Evolutionary conservation across 2,797 vertebrate species (phyloP).

Genomic region (Melanotaenia pygmaea): DNA sequence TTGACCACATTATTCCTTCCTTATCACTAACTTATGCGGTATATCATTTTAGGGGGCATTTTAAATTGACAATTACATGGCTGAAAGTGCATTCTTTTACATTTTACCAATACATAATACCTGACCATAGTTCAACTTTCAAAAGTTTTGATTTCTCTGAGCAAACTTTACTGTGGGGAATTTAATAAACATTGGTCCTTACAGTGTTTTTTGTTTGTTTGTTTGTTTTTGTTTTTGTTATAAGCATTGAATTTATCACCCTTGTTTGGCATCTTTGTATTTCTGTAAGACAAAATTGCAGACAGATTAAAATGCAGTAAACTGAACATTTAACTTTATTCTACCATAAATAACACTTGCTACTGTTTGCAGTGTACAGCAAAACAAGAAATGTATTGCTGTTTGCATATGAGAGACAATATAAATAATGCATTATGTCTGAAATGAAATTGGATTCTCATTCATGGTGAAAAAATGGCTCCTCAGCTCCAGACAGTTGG

Average conservation of each 20-base stretch:
- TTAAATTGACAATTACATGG: conserved; percentile 17
- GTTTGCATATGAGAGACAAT: conserved; percentile 66
- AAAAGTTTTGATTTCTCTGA: conserved; percentile 11
- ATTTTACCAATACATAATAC: not conserved
- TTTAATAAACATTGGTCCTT: conserved; percentile 17
- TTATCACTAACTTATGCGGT: conserved; percentile 37
- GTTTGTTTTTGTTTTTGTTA: not conserved
- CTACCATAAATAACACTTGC: conserved; percentile 42
- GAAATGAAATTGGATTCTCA: conserved; percentile 69
- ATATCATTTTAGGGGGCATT: conserved; percentile 12
- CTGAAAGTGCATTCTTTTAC: conserved; percentile 14
- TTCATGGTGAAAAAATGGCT: conserved; percentile 41
- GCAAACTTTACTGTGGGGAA: conserved; percentile 17
- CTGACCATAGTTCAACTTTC: conserved; percentile 11
- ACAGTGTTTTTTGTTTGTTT: conserved; percentile 2
- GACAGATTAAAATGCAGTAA: conserved; percentile 42
- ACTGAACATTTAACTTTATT: conserved; percentile 54
- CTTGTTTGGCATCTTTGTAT: conserved; percentile 41
- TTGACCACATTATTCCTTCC: conserved; percentile 36
- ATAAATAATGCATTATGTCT: conserved; percentile 72
- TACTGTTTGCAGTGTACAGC: conserved; percentile 34
- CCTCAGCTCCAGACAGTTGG: conserved; percentile 24
- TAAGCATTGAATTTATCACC: conserved; percentile 29
- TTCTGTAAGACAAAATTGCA: conserved; percentile 46
- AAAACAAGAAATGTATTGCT: conserved; percentile 52